Evolutionary conservation across 2,113 vertebrate genomes (phyloP).

Genomic region (Hemiscyllium ocellatum): DNA sequence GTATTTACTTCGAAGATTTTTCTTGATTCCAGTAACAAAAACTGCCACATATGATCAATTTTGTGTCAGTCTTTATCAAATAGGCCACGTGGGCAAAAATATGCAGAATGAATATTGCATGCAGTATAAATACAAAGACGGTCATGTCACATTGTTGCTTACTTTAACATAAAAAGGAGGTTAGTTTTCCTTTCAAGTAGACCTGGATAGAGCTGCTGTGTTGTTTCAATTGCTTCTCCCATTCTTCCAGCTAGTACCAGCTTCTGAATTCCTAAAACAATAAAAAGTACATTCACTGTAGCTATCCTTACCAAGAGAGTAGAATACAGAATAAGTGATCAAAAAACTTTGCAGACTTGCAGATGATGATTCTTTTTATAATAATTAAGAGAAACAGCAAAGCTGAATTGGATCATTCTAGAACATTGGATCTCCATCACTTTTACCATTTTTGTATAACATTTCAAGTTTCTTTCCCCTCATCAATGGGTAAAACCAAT

Average conservation of each 20-base stretch:
- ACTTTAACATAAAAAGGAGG: conserved; percentile 98
- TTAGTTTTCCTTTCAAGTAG: conserved; percentile 97
- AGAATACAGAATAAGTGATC: not conserved
- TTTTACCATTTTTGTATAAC: not conserved
- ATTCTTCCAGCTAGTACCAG: conserved; percentile 96
- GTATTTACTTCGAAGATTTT: not conserved
- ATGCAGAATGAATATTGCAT: not conserved
- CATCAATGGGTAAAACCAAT: not conserved
- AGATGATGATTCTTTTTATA: not conserved
- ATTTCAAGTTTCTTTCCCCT: not conserved
- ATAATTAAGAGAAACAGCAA: not conserved
- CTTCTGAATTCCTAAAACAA: conserved; percentile 90
- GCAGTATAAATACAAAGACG: not conserved
- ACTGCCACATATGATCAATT: not conserved
- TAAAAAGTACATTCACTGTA: conserved; percentile 40
- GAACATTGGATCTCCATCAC: too few species aligned
- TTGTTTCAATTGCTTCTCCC: conserved; percentile 99
- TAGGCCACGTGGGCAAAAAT: not conserved
- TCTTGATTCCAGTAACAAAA: not conserved
- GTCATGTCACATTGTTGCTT: conserved; percentile 45
- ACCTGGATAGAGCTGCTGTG: conserved; percentile 94
- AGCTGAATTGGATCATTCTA: not conserved
- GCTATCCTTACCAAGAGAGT: not conserved
- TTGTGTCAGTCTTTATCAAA: not conserved
- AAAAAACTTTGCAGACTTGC: not conserved